Base-by-base conservation (phyloP, 2,797 vertebrate genomes). In the Fistularia commersonii region DNA sequence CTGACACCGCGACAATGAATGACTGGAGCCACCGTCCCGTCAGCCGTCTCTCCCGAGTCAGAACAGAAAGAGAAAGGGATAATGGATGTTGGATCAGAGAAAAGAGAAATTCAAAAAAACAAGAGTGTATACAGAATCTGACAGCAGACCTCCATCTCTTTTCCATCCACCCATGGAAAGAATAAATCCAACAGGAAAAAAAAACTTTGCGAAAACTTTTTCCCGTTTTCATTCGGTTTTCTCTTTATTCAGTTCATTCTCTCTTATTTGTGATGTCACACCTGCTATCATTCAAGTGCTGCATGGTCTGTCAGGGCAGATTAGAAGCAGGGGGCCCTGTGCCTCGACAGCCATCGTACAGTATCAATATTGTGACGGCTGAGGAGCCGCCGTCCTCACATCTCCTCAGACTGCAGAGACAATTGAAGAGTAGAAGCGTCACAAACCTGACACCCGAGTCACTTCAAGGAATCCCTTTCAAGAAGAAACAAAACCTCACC, bases 401-500 rank as follows among this genome's bases (percentile, higher is more conserved):
- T 89, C 87, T 91, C 85, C 64, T 76, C 60, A 11, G 75, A 80
- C 83, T 79, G 87, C 86, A 86, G 85, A 91, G 88, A 90, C 90
- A 89, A 90, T 87, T 84, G 87, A 88, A 87, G 87, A 88, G 87
- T 87, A 72, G 82, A 88, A 85, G 82, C 83, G 79, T 89, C 88
- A 85, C 84, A 79, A 74, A 77, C 76, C 86, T 91, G 91, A 91
- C 90, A 91, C 86, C 82, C 79, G 57, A 90, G 88, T 91, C 89
- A 91, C 89, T 91, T 91, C 89, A 89, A 91, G 88, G 88, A 91
- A 89, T 87, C 84, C 81, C 88, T 92, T 91, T 92, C 87, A 90
- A 88, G 86, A 86, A 82, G 81, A 87, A 89, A 86, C 79, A 81
- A 88, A 88, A 84, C 84, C 83, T 81, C 83, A 87, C 81, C 88